phyloP scores from a whole-genome alignment of 2,113 vertebrate genomes.

The Meleagris gallopavo region DNA sequence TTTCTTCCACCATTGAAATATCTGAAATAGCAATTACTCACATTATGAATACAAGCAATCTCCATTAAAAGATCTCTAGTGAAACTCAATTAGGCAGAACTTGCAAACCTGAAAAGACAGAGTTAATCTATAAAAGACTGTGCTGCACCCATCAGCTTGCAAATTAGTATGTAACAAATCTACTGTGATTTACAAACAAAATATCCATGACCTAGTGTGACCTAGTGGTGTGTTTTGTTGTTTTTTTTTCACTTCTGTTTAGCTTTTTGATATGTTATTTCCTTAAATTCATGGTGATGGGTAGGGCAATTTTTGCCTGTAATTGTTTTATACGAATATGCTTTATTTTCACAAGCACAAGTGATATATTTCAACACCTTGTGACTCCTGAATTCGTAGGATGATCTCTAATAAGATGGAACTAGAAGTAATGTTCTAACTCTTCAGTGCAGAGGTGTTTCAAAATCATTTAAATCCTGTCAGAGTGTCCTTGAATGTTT shows the following conservation, averaged over 20 bases:
- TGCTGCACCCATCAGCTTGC: background rate
- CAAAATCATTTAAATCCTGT: background rate
- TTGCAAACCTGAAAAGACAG: background rate
- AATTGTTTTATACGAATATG: background rate
- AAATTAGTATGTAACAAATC: background rate
- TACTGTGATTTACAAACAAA: background rate
- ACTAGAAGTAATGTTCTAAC: background rate
- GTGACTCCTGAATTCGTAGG: background rate
- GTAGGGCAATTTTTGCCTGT: background rate
- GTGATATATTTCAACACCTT: background rate
- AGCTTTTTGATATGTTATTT: background rate
- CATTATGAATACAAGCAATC: background rate
- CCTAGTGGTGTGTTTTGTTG: rapidly evolving
- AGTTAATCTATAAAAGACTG: background rate
- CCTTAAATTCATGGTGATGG: background rate
- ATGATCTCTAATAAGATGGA: background rate
- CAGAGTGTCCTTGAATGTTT: background rate
- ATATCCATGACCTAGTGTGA: background rate
- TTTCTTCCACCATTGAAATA: background rate
- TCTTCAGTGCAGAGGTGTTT: background rate
- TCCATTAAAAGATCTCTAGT: background rate
- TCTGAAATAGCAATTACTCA: background rate
- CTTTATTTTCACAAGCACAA: background rate
- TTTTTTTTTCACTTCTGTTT: background rate
- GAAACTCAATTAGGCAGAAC: background rate